Base-by-base conservation (phyloP, 2,888 invertebrate genomes). In the Gryllus longicercus region DNA sequence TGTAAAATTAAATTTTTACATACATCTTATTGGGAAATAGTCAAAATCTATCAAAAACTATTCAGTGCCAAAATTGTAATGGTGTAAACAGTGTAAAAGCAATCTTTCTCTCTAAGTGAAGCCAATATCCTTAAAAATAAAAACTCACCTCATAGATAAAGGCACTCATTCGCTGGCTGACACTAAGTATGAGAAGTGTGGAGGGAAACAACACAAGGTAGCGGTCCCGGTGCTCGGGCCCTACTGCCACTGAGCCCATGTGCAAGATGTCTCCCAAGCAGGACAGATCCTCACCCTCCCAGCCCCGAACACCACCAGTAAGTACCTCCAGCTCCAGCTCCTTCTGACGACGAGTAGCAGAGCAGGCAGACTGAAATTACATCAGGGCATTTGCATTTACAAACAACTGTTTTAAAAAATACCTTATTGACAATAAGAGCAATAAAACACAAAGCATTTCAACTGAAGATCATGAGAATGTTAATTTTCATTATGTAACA, bases 281-380 rank as follows among this genome's bases (percentile, higher is more conserved):
- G 50, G 88, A 86, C 77, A 95, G 87, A 85, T 93, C 93, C 86
- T 94, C 93, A 5, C 98, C 97, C 85, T 98, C 97, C 97, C 97
- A 98, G 12, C 96, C 96, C 80, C 95, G 91, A n/a, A 99, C 95
- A 77, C 95, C 95, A 1, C 97, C 96, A 0, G 95, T 95, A 83
- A 99, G 90, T 80, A 99, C 96, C 88, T 99, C 99, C 81, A 98
- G 89, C 85, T 99, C 99, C 84, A 98, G 89, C 88, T 99, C 98
- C 87, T 97, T 98, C 86, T 98, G 97, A 21, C 97, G 92, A 75
- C 99, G 90, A 74, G 95, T 92, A 50, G 94, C 93, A 79, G 95
- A 93, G 87, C 98, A 98, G 23, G 92, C 92, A 84, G 95, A 93
- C 97, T 97, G 86, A 77, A 86, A 38, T 38, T 38, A 38, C 38